These are phyloP conservation scores for Sternotherus odoratus DNA, from an alignment of 2,797 vertebrate species.

Conservation along the genomic window DNA sequence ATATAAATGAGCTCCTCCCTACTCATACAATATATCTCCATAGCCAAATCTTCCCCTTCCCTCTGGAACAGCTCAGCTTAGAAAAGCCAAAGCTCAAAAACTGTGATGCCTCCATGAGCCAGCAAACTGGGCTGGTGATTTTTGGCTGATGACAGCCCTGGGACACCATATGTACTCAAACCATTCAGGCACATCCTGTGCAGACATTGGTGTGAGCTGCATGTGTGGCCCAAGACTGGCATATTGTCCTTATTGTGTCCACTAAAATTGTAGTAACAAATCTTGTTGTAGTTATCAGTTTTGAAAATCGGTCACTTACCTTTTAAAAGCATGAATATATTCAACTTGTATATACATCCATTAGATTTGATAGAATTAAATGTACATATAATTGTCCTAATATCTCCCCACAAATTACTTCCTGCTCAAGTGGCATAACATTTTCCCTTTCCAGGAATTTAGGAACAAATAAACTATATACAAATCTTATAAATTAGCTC, in stretches of 20 bases:
- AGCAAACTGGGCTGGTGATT: neutral
- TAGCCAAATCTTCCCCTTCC: neutral
- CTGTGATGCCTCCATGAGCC: neutral
- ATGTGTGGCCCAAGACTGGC: neutral
- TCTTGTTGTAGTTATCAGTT: neutral
- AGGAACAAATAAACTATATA: neutral
- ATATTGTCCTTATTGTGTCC: neutral
- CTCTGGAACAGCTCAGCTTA: conserved; percentile 24
- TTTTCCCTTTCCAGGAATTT: conserved; percentile 24
- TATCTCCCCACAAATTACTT: conserved; percentile 30
- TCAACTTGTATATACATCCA: neutral
- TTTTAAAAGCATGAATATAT: neutral
- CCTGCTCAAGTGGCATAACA: neutral
- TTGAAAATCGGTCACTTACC: conserved; percentile 2
- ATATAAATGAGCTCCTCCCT: conserved; percentile 4
- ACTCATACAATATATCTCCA: neutral
- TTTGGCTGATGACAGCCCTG: conserved; percentile 17
- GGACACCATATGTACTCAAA: neutral
- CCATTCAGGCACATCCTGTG: neutral
- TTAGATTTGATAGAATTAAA: conserved; percentile 5
- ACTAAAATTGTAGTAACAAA: conserved; percentile 27
- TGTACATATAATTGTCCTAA: neutral
- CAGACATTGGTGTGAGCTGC: neutral
- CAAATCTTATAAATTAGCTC: neutral
- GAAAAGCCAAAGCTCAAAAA: conserved; percentile 19